Evolutionary conservation across 2,888 invertebrate species (phyloP).

Genomic region (Andricus curvator): DNA sequence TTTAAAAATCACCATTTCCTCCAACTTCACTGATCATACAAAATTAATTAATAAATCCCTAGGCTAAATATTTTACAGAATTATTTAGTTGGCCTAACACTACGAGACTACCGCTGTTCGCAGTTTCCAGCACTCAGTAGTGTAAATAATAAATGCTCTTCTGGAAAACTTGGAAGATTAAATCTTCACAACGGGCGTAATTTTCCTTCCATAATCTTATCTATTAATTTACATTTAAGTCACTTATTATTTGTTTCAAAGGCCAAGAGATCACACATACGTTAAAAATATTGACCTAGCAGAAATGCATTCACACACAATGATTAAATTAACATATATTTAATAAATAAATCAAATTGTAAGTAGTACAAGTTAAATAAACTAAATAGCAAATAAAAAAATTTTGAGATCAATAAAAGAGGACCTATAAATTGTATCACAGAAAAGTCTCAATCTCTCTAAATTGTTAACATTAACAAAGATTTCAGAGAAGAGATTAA

Average conservation of each 20-base stretch:
- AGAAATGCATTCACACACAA: background rate
- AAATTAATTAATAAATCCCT: background rate
- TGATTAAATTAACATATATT: background rate
- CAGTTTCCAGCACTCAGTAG: background rate
- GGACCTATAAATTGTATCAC: slow-evolving; percentile 23
- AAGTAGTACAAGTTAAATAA: background rate
- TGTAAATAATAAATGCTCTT: slow-evolving; percentile 21
- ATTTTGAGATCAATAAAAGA: slow-evolving; percentile 28
- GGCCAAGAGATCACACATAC: background rate
- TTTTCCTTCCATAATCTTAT: background rate
- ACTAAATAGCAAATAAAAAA: slow-evolving; percentile 22
- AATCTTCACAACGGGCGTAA: slow-evolving; percentile 1
- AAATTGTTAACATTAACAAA: background rate
- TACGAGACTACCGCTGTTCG: background rate
- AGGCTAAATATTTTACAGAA: slow-evolving; percentile 9
- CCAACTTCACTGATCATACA: background rate
- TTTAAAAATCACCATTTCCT: background rate
- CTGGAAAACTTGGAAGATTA: background rate
- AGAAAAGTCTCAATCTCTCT: background rate
- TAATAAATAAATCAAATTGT: slow-evolving; percentile 8
- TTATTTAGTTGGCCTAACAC: background rate
- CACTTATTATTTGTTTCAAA: background rate
- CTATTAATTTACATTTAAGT: background rate
- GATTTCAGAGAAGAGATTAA: background rate
- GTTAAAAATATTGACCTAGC: background rate